Base-by-base conservation (phyloP, 2,113 vertebrate genomes). In the Chrysemys picta region DNA sequence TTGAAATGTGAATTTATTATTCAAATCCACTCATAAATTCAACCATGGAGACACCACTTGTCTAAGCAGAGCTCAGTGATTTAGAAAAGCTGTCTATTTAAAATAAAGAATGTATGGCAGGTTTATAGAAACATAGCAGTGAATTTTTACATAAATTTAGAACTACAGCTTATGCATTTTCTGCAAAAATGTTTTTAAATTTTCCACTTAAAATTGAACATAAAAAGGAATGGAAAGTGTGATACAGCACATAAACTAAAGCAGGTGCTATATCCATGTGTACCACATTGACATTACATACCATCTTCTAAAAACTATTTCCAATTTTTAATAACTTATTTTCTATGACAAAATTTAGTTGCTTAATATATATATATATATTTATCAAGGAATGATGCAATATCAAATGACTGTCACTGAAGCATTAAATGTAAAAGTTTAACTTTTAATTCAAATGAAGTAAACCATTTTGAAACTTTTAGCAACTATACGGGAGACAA, bases 1-100 rank as follows among this genome's bases (percentile, higher is more conserved):
- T 98, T 98, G 98, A 98, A 98, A 98, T 98, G 98, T 98, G 98
- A 98, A 98, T 98, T 98, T 98, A 98, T 98, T 98, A 98, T 98
- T 98, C 98, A 98, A 98, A 98, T 98, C 98, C 98, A 98, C 97
- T 98, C 98, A 98, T 98, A 98, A 98, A 98, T 98, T 98, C 98
- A 98, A 96, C 98, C 98, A 98, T 96, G 97, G 97, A 98, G 98
- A 98, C 98, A 98, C 98, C 97, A 98, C 98, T 98, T 98, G 98
- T 98, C 98, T 98, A 98, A 98, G 98, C 98, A 98, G 96, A 98
- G 98, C 98, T 98, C 98, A 98, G 96, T 98, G 98, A 98, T 98
- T 98, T 98, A 98, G 98, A 98, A 98, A 98, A 98, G 98, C 98
- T 98, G 98, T 98, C 98, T 98, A 98, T 98, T 98, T 98, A 98